Percentiles rank a stretch among this genome's conserved stretches.
Conservation (phyloP, 2,797 vertebrate genomes). For the Sebastes melanostomus region DNA sequence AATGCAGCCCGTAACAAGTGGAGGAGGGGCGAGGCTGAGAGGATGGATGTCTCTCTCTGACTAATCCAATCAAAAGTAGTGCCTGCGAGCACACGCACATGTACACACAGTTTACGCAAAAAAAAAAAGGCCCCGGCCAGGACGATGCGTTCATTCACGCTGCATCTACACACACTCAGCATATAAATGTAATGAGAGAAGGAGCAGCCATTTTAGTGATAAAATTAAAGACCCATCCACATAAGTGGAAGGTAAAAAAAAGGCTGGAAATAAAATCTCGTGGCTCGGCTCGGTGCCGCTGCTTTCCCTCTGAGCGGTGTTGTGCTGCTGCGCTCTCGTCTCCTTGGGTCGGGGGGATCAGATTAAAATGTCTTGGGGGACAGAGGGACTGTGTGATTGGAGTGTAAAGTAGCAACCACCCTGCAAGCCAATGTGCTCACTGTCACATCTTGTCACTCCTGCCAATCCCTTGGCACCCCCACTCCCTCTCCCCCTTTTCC, state of each 20-base stretch:
- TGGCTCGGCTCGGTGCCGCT: background rate
- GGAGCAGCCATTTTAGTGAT: conserved; percentile 53
- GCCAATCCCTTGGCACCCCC: conserved; percentile 58
- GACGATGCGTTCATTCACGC: conserved; percentile 34
- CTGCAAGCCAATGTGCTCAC: conserved; percentile 74
- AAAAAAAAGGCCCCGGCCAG: background rate
- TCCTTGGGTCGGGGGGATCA: conserved; percentile 65
- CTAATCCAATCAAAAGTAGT: conserved; percentile 78
- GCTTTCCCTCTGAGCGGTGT: conserved; percentile 23
- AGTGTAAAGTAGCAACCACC: conserved; percentile 78
- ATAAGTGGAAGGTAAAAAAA: conserved; percentile 44
- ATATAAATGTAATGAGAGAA: conserved; percentile 55
- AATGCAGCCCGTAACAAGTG: conserved; percentile 64
- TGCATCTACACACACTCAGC: conserved; percentile 27
- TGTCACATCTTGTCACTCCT: conserved; percentile 79
- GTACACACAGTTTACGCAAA: conserved; percentile 19
- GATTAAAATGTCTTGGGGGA: conserved; percentile 79
- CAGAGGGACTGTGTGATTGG: conserved; percentile 73
- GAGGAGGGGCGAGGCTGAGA: conserved; percentile 59
- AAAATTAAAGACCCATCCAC: conserved; percentile 64
- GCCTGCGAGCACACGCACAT: conserved; percentile 18
- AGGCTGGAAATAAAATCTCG: conserved; percentile 35
- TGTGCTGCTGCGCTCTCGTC: conserved; percentile 37
- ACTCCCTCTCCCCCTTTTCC: background rate
- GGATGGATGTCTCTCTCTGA: conserved; percentile 72